Percentiles rank a stretch among this genome's conserved stretches.
Evolutionary conservation across 2,888 invertebrate genomes (phyloP).

Genomic region (Caenorhabditis japonica): DNA sequence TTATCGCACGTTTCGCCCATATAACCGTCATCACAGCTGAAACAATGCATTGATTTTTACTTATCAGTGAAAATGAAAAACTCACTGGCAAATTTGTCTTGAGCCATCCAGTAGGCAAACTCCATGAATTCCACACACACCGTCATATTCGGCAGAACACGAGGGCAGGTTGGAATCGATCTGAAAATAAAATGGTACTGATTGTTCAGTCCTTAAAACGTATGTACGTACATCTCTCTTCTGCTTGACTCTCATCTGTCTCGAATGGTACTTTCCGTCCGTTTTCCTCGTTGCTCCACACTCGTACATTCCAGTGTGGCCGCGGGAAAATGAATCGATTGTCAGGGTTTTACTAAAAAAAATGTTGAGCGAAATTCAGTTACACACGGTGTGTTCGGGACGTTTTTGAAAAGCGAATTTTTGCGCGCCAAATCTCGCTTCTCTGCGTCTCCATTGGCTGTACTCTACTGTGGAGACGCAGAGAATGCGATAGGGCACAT

Average conservation of each 20-base stretch:
- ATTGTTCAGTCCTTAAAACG: no score
- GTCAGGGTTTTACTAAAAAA: conserved; percentile 23
- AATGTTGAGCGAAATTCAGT: background rate
- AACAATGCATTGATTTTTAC: background rate
- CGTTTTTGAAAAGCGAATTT: no score
- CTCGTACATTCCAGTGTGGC: conserved; percentile 43
- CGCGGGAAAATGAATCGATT: conserved; percentile 39
- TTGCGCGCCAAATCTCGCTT: no score
- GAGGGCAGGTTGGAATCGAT: conserved; percentile 23
- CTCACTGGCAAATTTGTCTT: conserved; percentile 43
- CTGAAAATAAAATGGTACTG: no score
- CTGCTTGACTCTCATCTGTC: conserved; percentile 38
- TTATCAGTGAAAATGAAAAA: background rate
- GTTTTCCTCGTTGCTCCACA: conserved; percentile 45
- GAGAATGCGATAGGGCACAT: no score
- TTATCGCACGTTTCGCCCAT: conserved; percentile 50
- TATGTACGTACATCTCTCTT: conserved; percentile 46
- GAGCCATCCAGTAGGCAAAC: conserved; percentile 37
- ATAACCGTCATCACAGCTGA: conserved; percentile 47
- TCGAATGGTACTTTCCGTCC: conserved; percentile 48
- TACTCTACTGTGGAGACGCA: no score
- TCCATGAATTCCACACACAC: conserved; percentile 29
- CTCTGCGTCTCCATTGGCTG: no score
- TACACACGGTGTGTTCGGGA: no score
- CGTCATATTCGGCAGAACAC: conserved; percentile 8